These are phyloP conservation scores for Melanaphis sacchari DNA, from an alignment of 1,140 invertebrate genomes.

Conservation along the genomic window DNA sequence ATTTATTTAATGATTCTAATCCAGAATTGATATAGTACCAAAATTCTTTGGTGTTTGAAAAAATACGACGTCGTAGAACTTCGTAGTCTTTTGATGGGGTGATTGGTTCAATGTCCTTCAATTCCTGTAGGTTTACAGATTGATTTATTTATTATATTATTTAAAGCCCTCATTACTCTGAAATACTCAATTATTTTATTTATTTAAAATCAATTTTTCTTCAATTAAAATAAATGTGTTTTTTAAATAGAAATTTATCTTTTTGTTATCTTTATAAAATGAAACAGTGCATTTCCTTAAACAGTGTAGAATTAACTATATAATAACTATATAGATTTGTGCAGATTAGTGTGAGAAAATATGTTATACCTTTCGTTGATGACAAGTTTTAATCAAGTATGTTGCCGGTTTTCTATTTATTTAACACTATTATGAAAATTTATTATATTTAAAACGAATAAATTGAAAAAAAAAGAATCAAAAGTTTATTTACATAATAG, in stretches of 20 bases:
- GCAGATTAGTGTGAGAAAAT: not conserved
- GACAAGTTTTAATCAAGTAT: not conserved
- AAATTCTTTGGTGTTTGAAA: conserved; percentile 79
- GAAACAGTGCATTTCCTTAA: no score
- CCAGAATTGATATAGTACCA: conserved; percentile 80
- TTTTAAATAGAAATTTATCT: no score
- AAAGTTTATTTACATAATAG: not conserved
- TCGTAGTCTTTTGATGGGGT: conserved; percentile 81
- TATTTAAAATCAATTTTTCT: not conserved
- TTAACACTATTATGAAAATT: not conserved
- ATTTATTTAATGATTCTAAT: conserved; percentile 73
- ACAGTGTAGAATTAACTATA: no score
- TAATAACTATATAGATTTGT: no score
- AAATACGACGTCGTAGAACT: conserved; percentile 75
- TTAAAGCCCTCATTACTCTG: not conserved
- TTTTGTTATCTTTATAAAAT: no score
- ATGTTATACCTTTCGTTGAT: not conserved
- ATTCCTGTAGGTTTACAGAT: not conserved
- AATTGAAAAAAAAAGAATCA: not conserved
- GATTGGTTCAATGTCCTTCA: not conserved
- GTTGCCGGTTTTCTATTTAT: not conserved
- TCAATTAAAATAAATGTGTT: no score
- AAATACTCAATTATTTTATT: not conserved
- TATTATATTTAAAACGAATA: not conserved
- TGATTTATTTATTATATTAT: not conserved